These are phyloP conservation scores for Lepidotrigona ventralis DNA, from an alignment of 1,140 invertebrate genomes.

Conservation along the genomic window DNA sequence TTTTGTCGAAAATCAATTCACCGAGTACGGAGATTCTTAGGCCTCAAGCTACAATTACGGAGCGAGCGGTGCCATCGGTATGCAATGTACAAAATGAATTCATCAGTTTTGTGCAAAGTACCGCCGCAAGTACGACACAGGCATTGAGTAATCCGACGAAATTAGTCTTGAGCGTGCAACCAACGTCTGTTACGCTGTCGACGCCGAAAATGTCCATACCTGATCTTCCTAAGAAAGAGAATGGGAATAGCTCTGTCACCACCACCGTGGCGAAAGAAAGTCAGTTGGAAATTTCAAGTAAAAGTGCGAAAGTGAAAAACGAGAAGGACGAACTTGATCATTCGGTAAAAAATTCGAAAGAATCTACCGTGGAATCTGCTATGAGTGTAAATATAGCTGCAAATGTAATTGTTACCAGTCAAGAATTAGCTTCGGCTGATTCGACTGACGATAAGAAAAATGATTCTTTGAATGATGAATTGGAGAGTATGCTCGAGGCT, in stretches of 20 bases:
- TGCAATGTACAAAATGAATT: conserved; percentile 8
- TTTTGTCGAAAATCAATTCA: conserved; percentile 3
- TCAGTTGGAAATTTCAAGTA: conserved; percentile 34
- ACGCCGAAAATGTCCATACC: conserved; percentile 72
- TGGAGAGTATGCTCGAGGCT: conserved; percentile 78
- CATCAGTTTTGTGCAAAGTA: conserved; percentile 22
- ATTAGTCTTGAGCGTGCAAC: conserved; percentile 60
- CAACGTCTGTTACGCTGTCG: conserved; percentile 70
- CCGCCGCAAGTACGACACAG: background rate
- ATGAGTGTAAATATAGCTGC: background rate
- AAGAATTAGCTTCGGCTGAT: conserved; percentile 14
- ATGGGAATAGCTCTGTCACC: background rate
- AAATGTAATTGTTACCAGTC: background rate
- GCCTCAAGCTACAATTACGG: conserved; percentile 4
- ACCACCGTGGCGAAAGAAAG: conserved; percentile 38
- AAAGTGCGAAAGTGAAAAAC: conserved; percentile 34
- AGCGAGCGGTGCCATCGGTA: background rate
- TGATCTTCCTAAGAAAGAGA: conserved; percentile 67
- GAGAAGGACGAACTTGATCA: conserved; percentile 44
- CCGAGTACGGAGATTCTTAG: conserved; percentile 15
- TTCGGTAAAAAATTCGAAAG: conserved; percentile 46
- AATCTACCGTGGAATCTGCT: conserved; percentile 19
- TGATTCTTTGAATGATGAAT: conserved; percentile 74
- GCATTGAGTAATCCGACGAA: conserved; percentile 45
- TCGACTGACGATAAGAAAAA: conserved; percentile 63